Conservation (phyloP, 2,888 invertebrate species). For the Aleiodes leptofemur region DNA sequence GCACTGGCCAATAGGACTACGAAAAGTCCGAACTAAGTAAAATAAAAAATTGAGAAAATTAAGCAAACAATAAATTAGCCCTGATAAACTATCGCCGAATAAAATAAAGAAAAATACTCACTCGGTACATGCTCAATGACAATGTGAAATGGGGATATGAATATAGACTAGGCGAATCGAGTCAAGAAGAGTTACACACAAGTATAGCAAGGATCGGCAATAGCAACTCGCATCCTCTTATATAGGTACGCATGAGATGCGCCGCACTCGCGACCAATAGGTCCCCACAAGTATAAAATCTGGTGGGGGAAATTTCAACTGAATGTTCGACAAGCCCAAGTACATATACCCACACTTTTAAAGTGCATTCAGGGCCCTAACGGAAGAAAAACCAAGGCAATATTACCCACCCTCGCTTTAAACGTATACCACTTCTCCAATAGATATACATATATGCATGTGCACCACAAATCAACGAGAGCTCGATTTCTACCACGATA, state of each 20-base stretch:
- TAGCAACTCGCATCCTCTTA: constrained; percentile 65
- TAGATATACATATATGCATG: constrained; percentile 29
- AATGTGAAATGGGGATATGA: background rate
- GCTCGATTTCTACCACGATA: constrained; percentile 72
- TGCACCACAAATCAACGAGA: constrained; percentile 69
- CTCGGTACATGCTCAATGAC: constrained; percentile 24
- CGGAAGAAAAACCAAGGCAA: constrained; percentile 42
- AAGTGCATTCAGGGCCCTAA: constrained; percentile 52
- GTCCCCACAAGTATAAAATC: constrained; percentile 27
- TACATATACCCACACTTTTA: constrained; percentile 31
- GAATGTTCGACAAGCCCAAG: constrained; percentile 27
- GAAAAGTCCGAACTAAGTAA: constrained; percentile 56
- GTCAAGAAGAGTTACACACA: constrained; percentile 7
- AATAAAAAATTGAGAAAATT: too few relatives aligned
- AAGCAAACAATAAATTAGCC: too few relatives aligned
- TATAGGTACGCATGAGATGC: constrained; percentile 63
- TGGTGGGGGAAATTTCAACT: constrained; percentile 16
- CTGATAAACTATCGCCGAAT: too few relatives aligned
- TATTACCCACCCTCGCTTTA: constrained; percentile 42
- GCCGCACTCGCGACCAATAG: constrained; percentile 37
- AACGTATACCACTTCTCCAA: constrained; percentile 39
- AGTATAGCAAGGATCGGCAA: constrained; percentile 42
- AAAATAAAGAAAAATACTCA: constrained; percentile 24
- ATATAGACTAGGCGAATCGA: constrained; percentile 10
- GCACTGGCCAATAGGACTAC: constrained; percentile 51